Base-by-base conservation (phyloP, 1,140 invertebrate species). In the Trichonephila clavipes region DNA sequence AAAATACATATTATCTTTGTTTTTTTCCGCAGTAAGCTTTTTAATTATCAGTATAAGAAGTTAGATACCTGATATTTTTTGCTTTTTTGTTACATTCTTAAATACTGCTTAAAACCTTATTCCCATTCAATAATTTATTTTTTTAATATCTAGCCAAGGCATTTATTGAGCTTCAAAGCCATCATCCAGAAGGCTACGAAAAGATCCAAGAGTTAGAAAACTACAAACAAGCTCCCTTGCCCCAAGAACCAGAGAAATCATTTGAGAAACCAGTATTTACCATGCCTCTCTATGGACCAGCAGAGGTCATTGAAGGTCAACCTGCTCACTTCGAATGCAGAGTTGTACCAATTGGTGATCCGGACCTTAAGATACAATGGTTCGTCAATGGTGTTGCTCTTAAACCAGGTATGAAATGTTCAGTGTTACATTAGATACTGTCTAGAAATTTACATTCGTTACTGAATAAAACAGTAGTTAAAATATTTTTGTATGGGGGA, bases 231-330 rank as follows among this genome's bases (percentile, higher is more conserved):
- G 96, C 97, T 95, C 96, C 97, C 90, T 97, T 97, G 94, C 97
- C 97, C 2, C 95, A 96, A 28, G 94, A 95, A n/a, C 94, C 94
- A 51, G 98, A 98, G 90, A 97, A 97, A 95, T 96, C 97, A 85
- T 99, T 98, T 95, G 98, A 98, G 94, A 99, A 99, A 95, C 98
- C 98, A 24, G 98, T 99, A 77, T 99, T 99, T 95, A 99, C 98
- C 18, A 98, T 98, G 95, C 96, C 98, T 87, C 96, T 98, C 3
- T 98, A 97, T 58, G 98, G 98, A 12, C 98, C 98, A n/a, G 97
- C 97, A 1, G 98, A 99, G 95, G 95, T 99, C 8, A 98, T 98
- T 97, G 98, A 99, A 96, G 98, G 98, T 19, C 98, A 99, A 96
- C 97, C 98, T 94, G 98, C 98, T 94, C 98, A 98, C 96, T 99